A percentile compares a stretch with the other conserved stretches of the same genome.
Evolutionary conservation across 2,888 invertebrate species (phyloP).

Genomic region (Abrostola triplasia): DNA sequence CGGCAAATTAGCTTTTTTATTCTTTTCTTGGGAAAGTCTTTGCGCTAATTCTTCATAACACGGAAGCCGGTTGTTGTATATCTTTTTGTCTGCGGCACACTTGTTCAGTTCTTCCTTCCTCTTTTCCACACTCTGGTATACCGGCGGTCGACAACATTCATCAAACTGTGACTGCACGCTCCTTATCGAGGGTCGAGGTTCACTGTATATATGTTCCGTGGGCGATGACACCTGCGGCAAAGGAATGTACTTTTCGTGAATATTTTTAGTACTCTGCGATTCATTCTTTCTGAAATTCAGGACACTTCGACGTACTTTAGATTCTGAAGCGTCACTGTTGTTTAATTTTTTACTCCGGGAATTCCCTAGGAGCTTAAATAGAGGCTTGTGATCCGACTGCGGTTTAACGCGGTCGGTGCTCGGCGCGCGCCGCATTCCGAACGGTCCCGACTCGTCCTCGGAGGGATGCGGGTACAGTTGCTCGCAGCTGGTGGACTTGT

Average conservation of each 20-base stretch:
- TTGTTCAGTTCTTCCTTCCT: constrained; percentile 72
- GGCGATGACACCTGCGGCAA: constrained; percentile 75
- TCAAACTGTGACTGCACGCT: constrained; percentile 74
- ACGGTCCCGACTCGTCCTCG: constrained; percentile 76
- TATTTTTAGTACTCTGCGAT: constrained; percentile 70
- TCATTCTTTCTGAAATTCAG: constrained; percentile 83
- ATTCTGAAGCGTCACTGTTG: constrained; percentile 74
- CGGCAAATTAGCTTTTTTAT: constrained; percentile 77
- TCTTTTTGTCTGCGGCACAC: constrained; percentile 74
- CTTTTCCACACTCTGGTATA: constrained; percentile 84
- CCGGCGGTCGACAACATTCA: constrained; percentile 81
- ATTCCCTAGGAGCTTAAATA: constrained; percentile 83
- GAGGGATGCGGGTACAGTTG: constrained; percentile 81
- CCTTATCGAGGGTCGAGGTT: constrained; percentile 75
- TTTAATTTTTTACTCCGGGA: constrained; percentile 79
- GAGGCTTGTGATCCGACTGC: constrained; percentile 77
- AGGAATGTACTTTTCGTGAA: constrained; percentile 85
- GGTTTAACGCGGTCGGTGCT: constrained; percentile 84
- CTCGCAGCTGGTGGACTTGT: constrained; percentile 86
- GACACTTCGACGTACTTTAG: constrained; percentile 79
- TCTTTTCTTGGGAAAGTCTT: constrained; percentile 83
- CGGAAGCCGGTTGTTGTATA: constrained; percentile 79
- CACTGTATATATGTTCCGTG: constrained; percentile 81
- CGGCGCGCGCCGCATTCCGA: constrained; percentile 82
- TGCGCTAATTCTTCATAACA: constrained; percentile 85